These are phyloP conservation scores for Schizotus pectinicornis DNA, from an alignment of 2,888 invertebrate genomes.

Conservation along the genomic window DNA sequence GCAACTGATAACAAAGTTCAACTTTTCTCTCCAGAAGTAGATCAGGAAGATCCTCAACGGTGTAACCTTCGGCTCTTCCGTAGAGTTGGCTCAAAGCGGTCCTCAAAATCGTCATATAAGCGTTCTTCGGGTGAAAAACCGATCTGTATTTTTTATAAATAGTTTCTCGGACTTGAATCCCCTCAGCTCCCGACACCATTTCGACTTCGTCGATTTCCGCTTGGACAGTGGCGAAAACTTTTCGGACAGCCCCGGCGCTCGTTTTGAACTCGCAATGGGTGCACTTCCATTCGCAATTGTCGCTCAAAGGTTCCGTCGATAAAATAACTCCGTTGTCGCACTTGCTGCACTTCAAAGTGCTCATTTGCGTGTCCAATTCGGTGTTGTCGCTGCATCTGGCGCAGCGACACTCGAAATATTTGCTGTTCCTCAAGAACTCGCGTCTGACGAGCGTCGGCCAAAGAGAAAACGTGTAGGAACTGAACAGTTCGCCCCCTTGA, in stretches of 20 bases:
- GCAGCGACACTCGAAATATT: slow-evolving; percentile 82
- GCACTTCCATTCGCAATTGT: slow-evolving; percentile 66
- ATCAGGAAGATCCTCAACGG: slow-evolving; percentile 74
- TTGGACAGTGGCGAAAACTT: slow-evolving; percentile 70
- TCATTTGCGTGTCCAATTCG: slow-evolving; percentile 79
- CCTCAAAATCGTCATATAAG: slow-evolving; percentile 70
- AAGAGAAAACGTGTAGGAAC: slow-evolving; percentile 79
- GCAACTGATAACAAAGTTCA: slow-evolving; percentile 72
- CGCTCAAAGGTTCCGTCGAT: slow-evolving; percentile 69
- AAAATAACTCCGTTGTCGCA: slow-evolving; percentile 75
- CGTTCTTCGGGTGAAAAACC: slow-evolving; percentile 79
- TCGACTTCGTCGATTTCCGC: slow-evolving; percentile 71
- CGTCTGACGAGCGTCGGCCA: slow-evolving; percentile 76
- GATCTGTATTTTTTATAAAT: slow-evolving; percentile 46
- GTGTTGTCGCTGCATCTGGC: slow-evolving; percentile 78
- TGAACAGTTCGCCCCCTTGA: slow-evolving; percentile 69
- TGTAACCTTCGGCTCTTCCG: slow-evolving; percentile 76
- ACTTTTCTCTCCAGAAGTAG: slow-evolving; percentile 76
- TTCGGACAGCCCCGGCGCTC: slow-evolving; percentile 65
- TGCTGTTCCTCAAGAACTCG: slow-evolving; percentile 72
- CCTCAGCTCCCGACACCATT: slow-evolving; percentile 63
- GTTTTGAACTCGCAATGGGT: slow-evolving; percentile 72
- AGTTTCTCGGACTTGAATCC: slow-evolving; percentile 71
- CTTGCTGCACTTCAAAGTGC: slow-evolving; percentile 79
- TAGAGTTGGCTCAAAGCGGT: slow-evolving; percentile 79